phyloP scores from a whole-genome alignment of 2,797 vertebrate genomes.

The Triplophysa yarkandensis region DNA sequence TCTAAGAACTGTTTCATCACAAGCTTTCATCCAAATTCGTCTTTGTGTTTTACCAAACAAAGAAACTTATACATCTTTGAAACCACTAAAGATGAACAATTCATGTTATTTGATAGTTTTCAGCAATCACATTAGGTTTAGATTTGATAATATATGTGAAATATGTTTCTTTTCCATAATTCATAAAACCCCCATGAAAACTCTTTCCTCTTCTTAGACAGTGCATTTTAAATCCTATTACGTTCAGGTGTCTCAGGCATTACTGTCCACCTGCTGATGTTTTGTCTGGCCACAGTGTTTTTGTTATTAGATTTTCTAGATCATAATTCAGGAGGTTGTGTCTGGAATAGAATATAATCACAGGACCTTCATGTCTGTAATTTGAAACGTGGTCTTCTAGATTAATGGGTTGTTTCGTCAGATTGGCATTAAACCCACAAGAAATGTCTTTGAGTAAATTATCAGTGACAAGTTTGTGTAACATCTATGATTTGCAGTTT shows the following conservation, averaged over 20 bases:
- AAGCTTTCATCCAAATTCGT: too few species aligned
- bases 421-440: slow-evolving; percentile 18
- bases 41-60: too few species aligned
- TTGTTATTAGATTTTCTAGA: slow-evolving; percentile 51
- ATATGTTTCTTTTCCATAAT: not conserved
- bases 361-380: slow-evolving; percentile 56
- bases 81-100: too few species aligned
- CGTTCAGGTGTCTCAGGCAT: slow-evolving; percentile 50
- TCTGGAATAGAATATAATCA: slow-evolving; percentile 57
- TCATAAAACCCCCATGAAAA: not conserved
- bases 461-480: not conserved
- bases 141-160: too few species aligned
- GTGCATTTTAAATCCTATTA: slow-evolving; percentile 33
- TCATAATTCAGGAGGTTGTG: slow-evolving; percentile 50
- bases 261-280: slow-evolving; percentile 56
- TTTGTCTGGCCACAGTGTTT: slow-evolving; percentile 56
- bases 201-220: slow-evolving; percentile 37
- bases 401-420: slow-evolving; percentile 43
- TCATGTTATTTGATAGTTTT: too few species aligned
- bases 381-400: slow-evolving; percentile 54
- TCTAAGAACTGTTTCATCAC: too few species aligned
- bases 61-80: too few species aligned
- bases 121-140: too few species aligned
- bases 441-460: slow-evolving; percentile 13
- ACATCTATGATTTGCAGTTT: not conserved